A percentile compares a stretch with the other conserved stretches of the same genome.
These are phyloP conservation scores for Oncorhynchus masou DNA, from an alignment of 2,113 vertebrate genomes.

Conservation along the genomic window DNA sequence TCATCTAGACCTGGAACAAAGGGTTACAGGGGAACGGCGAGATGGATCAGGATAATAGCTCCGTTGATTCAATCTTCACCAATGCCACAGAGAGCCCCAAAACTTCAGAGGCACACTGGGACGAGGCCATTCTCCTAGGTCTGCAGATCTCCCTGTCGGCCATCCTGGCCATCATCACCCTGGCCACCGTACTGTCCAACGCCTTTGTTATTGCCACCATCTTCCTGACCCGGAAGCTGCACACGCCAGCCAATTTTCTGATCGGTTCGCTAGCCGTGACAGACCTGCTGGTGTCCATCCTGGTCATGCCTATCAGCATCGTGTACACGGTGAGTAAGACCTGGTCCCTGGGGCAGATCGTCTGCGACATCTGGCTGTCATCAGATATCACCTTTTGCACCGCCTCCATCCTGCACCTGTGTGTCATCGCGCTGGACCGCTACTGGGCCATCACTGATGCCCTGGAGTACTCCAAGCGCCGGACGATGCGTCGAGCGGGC, in stretches of 20 bases:
- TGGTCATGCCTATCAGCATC: slow-evolving; percentile 96
- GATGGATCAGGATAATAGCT: slow-evolving; percentile 71
- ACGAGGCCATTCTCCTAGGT: slow-evolving; percentile 70
- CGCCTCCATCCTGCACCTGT: slow-evolving; percentile 94
- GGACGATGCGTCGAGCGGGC: slow-evolving; percentile 81
- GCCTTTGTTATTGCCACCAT: slow-evolving; percentile 92
- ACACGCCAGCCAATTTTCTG: slow-evolving; percentile 95
- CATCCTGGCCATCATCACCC: slow-evolving; percentile 80
- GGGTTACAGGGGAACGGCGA: slow-evolving; percentile 9
- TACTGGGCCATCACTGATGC: slow-evolving; percentile 98
- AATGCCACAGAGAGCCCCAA: slow-evolving; percentile 73
- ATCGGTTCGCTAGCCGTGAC: slow-evolving; percentile 93
- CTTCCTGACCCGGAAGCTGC: slow-evolving; percentile 89
- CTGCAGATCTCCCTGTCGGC: slow-evolving; percentile 83
- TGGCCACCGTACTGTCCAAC: slow-evolving; percentile 88
- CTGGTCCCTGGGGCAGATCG: slow-evolving; percentile 89
- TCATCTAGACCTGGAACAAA: not conserved
- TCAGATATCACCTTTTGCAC: slow-evolving; percentile 98
- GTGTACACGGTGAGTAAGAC: slow-evolving; percentile 88
- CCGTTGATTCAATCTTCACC: slow-evolving; percentile 60
- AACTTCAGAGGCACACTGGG: slow-evolving; percentile 62
- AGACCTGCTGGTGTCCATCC: slow-evolving; percentile 88
- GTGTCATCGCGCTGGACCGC: slow-evolving; percentile 92
- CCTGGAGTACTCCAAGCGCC: slow-evolving; percentile 87
- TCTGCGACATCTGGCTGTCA: slow-evolving; percentile 95